Percentiles rank a stretch among this genome's conserved stretches.
These are phyloP conservation scores for Oceanodroma leucorhoa DNA, from an alignment of 2,797 vertebrate genomes.

Conservation along the genomic window DNA sequence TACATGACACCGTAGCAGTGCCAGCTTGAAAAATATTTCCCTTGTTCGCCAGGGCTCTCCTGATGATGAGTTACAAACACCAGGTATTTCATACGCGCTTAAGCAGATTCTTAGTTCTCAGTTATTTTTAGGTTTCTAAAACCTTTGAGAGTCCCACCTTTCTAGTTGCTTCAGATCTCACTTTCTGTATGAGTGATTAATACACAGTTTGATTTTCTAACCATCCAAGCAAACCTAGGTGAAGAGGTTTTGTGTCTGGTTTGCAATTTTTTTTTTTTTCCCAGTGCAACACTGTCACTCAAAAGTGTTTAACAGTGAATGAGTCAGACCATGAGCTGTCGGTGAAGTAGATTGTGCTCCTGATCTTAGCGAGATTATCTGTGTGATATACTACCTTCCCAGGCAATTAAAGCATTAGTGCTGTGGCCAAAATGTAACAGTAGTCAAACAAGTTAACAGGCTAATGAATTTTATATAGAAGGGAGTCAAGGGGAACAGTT, in stretches of 20 bases:
- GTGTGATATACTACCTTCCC: background rate
- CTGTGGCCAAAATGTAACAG: background rate
- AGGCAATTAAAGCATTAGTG: background rate
- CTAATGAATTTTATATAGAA: background rate
- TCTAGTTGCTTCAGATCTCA: background rate
- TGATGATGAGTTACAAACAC: background rate
- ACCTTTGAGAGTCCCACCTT: background rate
- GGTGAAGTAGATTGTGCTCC: background rate
- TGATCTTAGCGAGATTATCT: background rate
- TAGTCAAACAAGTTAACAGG: background rate
- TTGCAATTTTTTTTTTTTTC: background rate
- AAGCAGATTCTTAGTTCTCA: background rate
- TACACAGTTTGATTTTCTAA: background rate
- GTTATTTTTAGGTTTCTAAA: background rate
- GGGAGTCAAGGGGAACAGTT: background rate
- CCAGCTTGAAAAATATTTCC: background rate
- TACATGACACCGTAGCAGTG: fast-evolving
- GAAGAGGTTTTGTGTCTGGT: background rate
- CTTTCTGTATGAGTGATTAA: background rate
- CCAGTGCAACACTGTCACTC: background rate
- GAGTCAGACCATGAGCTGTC: background rate
- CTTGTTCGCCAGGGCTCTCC: fast-evolving
- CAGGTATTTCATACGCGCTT: background rate
- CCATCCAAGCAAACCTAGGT: background rate
- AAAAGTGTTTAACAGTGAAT: background rate